These are phyloP conservation scores for Microdon myrmicae DNA, from an alignment of 2,888 invertebrate genomes.

Conservation along the genomic window DNA sequence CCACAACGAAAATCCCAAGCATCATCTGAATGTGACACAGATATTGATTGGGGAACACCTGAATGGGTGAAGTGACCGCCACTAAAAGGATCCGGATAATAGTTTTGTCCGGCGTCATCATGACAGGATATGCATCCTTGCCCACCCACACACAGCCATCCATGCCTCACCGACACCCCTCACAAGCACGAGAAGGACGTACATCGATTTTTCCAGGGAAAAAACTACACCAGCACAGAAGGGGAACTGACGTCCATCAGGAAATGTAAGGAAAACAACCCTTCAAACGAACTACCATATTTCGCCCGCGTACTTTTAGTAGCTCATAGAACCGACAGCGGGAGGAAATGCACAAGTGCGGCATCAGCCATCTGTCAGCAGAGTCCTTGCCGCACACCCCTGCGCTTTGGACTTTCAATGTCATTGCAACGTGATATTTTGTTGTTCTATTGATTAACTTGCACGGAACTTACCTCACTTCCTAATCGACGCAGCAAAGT, in stretches of 20 bases:
- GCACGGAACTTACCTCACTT: conserved; percentile 3
- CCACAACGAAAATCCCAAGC: too few relatives aligned
- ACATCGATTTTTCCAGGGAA: conserved; percentile 27
- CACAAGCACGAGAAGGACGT: not conserved
- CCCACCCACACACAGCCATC: conserved; percentile 6
- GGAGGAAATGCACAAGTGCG: conserved; percentile 15
- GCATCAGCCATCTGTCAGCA: conserved; percentile 23
- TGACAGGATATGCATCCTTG: too few relatives aligned
- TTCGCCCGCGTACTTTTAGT: too few relatives aligned
- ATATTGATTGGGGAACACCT: too few relatives aligned
- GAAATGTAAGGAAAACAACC: not conserved
- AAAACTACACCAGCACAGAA: not conserved
- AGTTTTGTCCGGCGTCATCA: too few relatives aligned
- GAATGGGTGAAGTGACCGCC: too few relatives aligned
- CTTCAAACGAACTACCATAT: not conserved
- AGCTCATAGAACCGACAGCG: conserved; percentile 10
- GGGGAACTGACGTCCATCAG: not conserved
- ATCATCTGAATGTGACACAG: too few relatives aligned
- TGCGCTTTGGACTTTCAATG: conserved; percentile 26
- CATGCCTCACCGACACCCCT: conserved; percentile 1
- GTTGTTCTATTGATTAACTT: too few relatives aligned
- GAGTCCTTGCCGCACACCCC: conserved; percentile 19
- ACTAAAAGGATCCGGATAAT: too few relatives aligned
- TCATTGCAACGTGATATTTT: conserved; percentile 28
- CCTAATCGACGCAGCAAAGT: not conserved